Base-by-base conservation (phyloP, 2,888 invertebrate genomes). In the Myopa testacea region DNA sequence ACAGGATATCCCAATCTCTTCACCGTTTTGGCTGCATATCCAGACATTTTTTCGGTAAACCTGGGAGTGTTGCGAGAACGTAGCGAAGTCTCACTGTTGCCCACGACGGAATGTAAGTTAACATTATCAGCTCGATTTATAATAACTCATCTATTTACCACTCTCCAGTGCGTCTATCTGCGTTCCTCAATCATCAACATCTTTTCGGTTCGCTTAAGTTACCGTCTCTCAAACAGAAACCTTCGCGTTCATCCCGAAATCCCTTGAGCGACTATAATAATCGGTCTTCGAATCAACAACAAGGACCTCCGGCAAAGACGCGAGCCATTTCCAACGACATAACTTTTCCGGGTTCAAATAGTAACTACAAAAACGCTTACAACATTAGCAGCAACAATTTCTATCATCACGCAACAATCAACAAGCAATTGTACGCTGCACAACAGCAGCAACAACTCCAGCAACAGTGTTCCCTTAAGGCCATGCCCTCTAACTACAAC, bases 1-100 rank as follows among this genome's bases (percentile, higher is more conserved):
- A 14, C 55, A 83, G 85, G 88, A 1, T 90, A 85, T 81, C 88
- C 90, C 4, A 90, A 89, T 82, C 78, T 90, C 4, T 86, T 85
- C 70, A 82, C 87, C 4, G 78, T 90, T 14, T 80, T 90, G 74
- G 83, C 84, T 68, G 87, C 88, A 0, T 87, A 87, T 77, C 84
- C 86, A 1, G 90, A 90, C 82, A 84, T 89, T 16, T 90, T 90
- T 74, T 80, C 84, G 0, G 65, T 88, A 7, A 85, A 85, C 74
- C 75, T 81, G 58, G 88, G 86, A 7, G 77, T 83, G 40, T 83
- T 86, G 1, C 86, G 87, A 76, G 88, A 89, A 45, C 85, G 86
- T 19, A 86, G 87, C 70, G 87, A 88, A 78, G 82, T 90, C 7
- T 81, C 86, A 0, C 77, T 90, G 0, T 83, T 84, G 62, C 80